These are phyloP conservation scores for Pandemis heparana DNA, from an alignment of 2,888 invertebrate species.

Conservation along the genomic window DNA sequence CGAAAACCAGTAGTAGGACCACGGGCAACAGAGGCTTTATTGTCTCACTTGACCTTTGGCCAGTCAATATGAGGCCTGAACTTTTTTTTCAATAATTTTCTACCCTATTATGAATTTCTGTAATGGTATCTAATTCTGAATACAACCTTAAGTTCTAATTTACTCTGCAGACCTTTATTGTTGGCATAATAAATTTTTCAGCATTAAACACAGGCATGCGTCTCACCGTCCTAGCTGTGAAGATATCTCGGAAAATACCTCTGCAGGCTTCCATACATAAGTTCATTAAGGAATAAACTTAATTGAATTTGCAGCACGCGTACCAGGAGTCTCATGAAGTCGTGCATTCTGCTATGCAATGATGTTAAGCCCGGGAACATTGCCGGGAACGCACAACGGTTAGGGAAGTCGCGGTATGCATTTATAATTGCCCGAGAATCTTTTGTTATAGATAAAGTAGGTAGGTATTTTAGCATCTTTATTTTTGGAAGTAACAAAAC, in stretches of 20 bases:
- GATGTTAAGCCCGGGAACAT: not conserved
- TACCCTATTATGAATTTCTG: no score
- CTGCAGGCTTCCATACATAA: not conserved
- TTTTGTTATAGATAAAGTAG: not conserved
- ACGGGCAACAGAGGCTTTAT: no score
- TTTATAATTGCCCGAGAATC: not conserved
- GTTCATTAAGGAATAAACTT: slow-evolving; percentile 16
- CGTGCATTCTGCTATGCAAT: not conserved
- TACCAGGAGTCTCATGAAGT: not conserved
- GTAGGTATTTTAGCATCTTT: not conserved
- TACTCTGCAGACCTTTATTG: not conserved
- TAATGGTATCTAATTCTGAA: no score
- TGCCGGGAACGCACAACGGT: not conserved
- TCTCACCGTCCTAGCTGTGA: not conserved
- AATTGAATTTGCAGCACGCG: not conserved
- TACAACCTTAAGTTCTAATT: no score
- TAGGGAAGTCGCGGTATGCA: not conserved
- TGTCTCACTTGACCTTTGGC: no score
- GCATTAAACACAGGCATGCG: not conserved
- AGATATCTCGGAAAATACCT: not conserved
- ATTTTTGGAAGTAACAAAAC: no score
- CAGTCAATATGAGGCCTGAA: no score
- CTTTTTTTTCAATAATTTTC: no score
- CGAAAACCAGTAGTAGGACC: no score
- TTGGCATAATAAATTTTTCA: not conserved